Percentiles rank a stretch among this genome's conserved stretches.
Evolutionary conservation across 2,888 invertebrate species (phyloP).

Genomic region (Lasioglossum oenotherae): DNA sequence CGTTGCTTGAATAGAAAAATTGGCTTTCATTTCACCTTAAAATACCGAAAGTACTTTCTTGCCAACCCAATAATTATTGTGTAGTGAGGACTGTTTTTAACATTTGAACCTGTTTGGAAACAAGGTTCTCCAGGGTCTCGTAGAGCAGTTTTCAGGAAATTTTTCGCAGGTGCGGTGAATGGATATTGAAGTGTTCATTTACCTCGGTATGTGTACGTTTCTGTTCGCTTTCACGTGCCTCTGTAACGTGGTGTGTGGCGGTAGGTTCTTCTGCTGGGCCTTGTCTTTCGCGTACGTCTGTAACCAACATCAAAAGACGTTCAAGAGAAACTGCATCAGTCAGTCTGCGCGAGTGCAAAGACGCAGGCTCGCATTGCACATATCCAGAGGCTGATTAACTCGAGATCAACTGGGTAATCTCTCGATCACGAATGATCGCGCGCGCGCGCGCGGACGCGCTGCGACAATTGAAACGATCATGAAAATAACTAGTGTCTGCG

Average conservation of each 20-base stretch:
- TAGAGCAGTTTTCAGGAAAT: not conserved
- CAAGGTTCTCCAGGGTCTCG: not conserved
- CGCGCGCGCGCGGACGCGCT: not conserved
- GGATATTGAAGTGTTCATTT: slow-evolving; percentile 43
- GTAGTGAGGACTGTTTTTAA: not conserved
- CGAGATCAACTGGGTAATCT: not conserved
- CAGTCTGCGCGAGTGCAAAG: not conserved
- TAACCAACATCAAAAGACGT: slow-evolving; percentile 59
- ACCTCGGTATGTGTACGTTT: slow-evolving; percentile 90
- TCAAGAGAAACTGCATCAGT: slow-evolving; percentile 15
- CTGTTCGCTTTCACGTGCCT: slow-evolving; percentile 89
- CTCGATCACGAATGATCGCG: not conserved
- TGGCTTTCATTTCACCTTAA: no score
- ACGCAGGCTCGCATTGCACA: not conserved
- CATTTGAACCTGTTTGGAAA: not conserved
- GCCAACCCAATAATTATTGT: not conserved
- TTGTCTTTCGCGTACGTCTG: slow-evolving; percentile 84
- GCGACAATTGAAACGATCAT: not conserved
- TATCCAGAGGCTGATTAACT: not conserved
- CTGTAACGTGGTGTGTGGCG: slow-evolving; percentile 92
- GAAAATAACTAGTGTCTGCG: not conserved
- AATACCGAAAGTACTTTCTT: no score
- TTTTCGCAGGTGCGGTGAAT: not conserved
- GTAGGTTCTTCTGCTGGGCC: slow-evolving; percentile 86
- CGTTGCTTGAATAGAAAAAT: no score